These are phyloP conservation scores for Eumacrocentrus americanus DNA, from an alignment of 2,888 invertebrate genomes.

Conservation along the genomic window DNA sequence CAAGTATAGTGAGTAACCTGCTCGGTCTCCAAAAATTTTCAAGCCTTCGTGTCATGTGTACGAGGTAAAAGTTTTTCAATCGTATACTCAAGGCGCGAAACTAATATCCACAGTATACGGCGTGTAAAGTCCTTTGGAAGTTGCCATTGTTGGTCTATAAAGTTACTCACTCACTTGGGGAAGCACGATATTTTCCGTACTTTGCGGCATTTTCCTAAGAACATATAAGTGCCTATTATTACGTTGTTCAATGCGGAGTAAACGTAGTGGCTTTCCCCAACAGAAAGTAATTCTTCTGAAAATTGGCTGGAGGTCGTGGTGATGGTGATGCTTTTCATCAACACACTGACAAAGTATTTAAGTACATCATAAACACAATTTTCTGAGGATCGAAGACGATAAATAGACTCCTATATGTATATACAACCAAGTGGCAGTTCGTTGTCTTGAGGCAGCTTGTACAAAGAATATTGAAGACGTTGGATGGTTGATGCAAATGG, in stretches of 20 bases:
- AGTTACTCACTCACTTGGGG: neutral
- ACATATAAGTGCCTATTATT: neutral
- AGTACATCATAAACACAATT: neutral
- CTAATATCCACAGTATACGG: neutral
- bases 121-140: neutral
- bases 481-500: neutral
- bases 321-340: neutral
- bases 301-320: neutral
- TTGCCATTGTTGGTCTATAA: conserved; percentile 10
- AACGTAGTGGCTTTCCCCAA: neutral
- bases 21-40: neutral
- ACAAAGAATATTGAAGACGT: neutral
- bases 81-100: conserved; percentile 4
- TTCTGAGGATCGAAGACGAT: neutral
- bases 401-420: neutral
- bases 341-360: neutral
- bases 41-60: neutral
- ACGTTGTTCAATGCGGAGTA: neutral
- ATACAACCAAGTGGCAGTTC: neutral
- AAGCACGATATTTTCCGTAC: conserved; percentile 1
- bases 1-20: too few species aligned
- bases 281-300: neutral
- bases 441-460: neutral
- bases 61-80: conserved; percentile 16
- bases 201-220: neutral